Evolutionary conservation across 2,113 vertebrate genomes (phyloP).

Genomic region (Galemys pyrenaicus): DNA sequence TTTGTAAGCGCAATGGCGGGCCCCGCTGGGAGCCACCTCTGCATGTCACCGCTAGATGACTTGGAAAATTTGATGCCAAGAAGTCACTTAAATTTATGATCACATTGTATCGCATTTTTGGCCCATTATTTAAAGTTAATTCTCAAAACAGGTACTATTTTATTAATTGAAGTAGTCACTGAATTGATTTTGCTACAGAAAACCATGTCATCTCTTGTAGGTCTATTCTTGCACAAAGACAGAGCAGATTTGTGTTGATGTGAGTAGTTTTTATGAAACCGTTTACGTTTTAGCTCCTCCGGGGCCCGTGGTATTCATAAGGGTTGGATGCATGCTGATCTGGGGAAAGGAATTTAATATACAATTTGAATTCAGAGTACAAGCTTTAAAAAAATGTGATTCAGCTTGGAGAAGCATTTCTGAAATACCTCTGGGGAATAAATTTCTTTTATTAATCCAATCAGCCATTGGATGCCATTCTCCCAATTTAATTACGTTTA

Average conservation of each 20-base stretch:
- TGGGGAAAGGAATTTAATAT: slow-evolving; percentile 65
- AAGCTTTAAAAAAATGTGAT: slow-evolving; percentile 50
- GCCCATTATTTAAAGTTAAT: slow-evolving; percentile 1
- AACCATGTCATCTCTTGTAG: neutral
- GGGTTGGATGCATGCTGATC: slow-evolving; percentile 33
- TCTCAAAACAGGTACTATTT: neutral
- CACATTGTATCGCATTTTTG: neutral
- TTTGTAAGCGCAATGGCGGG: neutral
- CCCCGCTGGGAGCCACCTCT: neutral
- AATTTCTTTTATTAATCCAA: slow-evolving; percentile 74
- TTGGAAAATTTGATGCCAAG: neutral
- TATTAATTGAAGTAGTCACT: neutral
- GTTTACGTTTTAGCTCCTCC: neutral
- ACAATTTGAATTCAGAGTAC: slow-evolving; percentile 73
- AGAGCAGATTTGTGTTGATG: neutral
- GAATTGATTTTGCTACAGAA: slow-evolving; percentile 11
- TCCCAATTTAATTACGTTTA: slow-evolving; percentile 69
- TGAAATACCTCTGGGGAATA: slow-evolving; percentile 64
- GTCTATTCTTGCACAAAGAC: slow-evolving; percentile 11
- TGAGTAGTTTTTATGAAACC: neutral
- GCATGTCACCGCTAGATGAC: neutral
- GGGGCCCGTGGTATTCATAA: slow-evolving; percentile 56
- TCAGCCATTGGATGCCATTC: slow-evolving; percentile 60
- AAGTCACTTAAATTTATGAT: neutral
- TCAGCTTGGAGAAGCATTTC: slow-evolving; percentile 61